Conservation (phyloP, 2,113 vertebrate species). For the Macaca fascicularis region T2T-MFA8v1.1 NC_088389.1:62519001-62519500, state of each 20-base stretch:
- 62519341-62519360: neutral
- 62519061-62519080: neutral
- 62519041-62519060: neutral
- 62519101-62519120: neutral
- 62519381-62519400: neutral
- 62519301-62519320: neutral
- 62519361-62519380: neutral
- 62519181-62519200: neutral
- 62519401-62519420: neutral
- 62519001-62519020: neutral
- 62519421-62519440: neutral
- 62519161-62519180: neutral
- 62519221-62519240: neutral
- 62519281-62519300: neutral
- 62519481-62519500: neutral
- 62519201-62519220: neutral
- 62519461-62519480: neutral
- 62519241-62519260: neutral
- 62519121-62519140: neutral
- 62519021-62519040: neutral
- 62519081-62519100: neutral
- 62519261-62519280: neutral
- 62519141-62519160: neutral
- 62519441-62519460: neutral
- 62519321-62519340: accelerated